Base-by-base conservation (phyloP, 2,888 invertebrate genomes). In the Aelia acuminata region DNA sequence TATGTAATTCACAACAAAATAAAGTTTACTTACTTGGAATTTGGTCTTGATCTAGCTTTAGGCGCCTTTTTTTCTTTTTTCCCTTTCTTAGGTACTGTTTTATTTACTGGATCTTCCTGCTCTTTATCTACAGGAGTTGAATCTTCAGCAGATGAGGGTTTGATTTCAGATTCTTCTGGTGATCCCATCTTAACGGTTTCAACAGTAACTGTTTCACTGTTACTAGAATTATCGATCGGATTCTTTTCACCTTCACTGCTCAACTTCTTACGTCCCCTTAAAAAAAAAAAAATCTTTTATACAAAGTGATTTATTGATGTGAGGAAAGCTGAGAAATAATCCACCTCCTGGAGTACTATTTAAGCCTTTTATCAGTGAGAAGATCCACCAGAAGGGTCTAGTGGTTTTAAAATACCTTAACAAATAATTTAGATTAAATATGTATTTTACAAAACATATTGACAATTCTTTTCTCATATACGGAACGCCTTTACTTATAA, bases 171-270 rank as follows among this genome's bases (percentile, higher is more conserved):
- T 18, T 84, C 84, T 18, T 48, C 89, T 50, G 84, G 31, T 43
- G 31, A 84, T 88, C 85, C 89, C 70, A 48, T 31, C 31, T 89
- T 80, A 91, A 94, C 94, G 31, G 93, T 92, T 91, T 93, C 92
- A 84, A 91, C 91, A 13, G 91, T 90, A 90, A 70, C n/a, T 22
- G 63, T 75, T 48, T 50, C 49, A 39, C n/a, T 57, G 13, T 85
- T 50, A 35, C n/a, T 53, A 1, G 53, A 31, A 31, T 47, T 84
- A 31, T 85, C 85, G 39, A 39, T 39, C 31, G n/a, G 39, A 35
- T 87, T 87, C 48, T 87, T 84, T 48, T 49, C 49, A 80, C 7
- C 49, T 35, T 47, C 47, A 49, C 35, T 75, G 80, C 49, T 75
- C 3, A 70, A 48, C 49, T 87, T 87, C 47, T 87, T 87, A 31